Conservation (phyloP, 2,888 invertebrate genomes). For the Drosophila eohydei region DNA sequence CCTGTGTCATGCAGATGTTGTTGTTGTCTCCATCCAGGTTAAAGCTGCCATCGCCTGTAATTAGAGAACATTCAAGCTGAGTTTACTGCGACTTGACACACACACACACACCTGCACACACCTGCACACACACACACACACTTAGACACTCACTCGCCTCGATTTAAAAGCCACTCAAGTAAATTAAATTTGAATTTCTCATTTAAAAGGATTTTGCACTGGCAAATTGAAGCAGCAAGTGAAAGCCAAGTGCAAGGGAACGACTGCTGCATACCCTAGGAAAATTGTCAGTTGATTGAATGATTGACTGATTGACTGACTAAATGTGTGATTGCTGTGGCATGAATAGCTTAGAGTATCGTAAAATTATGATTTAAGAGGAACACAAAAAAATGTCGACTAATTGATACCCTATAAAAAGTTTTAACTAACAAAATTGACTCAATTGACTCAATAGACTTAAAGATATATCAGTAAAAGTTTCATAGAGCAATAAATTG, state of each 20-base stretch:
- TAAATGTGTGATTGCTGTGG: neutral
- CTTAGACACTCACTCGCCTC: neutral
- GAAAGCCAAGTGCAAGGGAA: neutral
- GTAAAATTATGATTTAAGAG: no score
- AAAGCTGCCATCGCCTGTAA: constrained; percentile 59
- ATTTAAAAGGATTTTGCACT: constrained; percentile 52
- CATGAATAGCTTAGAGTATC: neutral
- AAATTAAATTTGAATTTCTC: constrained; percentile 72
- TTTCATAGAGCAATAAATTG: neutral
- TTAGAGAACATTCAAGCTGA: constrained; percentile 41
- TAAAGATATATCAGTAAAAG: neutral
- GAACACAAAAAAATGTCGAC: neutral
- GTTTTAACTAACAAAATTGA: neutral
- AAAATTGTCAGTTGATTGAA: no score
- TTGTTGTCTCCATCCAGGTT: constrained; percentile 37
- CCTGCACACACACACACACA: constrained; percentile 17
- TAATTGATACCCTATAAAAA: neutral
- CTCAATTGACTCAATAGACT: neutral
- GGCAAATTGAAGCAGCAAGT: neutral
- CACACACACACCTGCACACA: constrained; percentile 16
- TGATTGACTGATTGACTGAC: neutral
- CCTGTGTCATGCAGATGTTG: constrained; percentile 87
- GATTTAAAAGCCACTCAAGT: constrained; percentile 63
- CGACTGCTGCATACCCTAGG: constrained; percentile 13
- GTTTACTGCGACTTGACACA: constrained; percentile 23